phyloP scores from a whole-genome alignment of 2,113 vertebrate genomes.

The Anolis sagrei region DNA sequence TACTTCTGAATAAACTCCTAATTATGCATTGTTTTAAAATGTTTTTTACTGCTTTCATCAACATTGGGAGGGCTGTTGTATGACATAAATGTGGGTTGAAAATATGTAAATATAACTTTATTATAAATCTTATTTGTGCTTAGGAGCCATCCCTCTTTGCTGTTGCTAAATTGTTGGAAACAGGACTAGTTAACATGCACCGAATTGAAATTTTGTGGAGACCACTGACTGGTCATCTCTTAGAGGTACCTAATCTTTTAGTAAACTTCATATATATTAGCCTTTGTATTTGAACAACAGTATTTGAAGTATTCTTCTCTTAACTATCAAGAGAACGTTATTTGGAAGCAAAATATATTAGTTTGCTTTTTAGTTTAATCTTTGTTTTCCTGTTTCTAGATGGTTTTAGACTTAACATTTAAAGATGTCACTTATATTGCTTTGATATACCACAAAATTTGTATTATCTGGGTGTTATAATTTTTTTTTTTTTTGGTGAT shows the following conservation, averaged over 20 bases:
- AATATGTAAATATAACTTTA: neutral
- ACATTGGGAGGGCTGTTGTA: neutral
- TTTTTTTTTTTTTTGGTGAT: neutral
- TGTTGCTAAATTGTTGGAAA: constrained; percentile 97
- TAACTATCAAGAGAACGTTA: neutral
- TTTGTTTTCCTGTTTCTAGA: neutral
- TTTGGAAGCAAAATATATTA: neutral
- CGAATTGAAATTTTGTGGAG: constrained; percentile 98
- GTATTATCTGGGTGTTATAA: neutral
- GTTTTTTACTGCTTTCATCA: neutral
- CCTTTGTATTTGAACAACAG: neutral
- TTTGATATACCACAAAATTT: neutral
- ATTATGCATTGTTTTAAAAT: neutral
- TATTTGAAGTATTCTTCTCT: neutral
- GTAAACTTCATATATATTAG: neutral
- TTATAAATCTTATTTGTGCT: constrained; percentile 27
- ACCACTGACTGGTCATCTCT: constrained; percentile 93
- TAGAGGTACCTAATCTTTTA: constrained; percentile 86
- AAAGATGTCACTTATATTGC: neutral
- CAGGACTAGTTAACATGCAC: constrained; percentile 97
- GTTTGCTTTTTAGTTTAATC: neutral
- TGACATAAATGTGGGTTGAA: neutral
- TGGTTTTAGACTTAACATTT: neutral
- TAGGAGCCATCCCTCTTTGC: constrained; percentile 98
- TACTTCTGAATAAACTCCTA: neutral